Evolutionary conservation across 2,888 invertebrate species (phyloP), one percentile per base, ranked within the genome.

Genomic region (Drosophila anomelani): DNA sequence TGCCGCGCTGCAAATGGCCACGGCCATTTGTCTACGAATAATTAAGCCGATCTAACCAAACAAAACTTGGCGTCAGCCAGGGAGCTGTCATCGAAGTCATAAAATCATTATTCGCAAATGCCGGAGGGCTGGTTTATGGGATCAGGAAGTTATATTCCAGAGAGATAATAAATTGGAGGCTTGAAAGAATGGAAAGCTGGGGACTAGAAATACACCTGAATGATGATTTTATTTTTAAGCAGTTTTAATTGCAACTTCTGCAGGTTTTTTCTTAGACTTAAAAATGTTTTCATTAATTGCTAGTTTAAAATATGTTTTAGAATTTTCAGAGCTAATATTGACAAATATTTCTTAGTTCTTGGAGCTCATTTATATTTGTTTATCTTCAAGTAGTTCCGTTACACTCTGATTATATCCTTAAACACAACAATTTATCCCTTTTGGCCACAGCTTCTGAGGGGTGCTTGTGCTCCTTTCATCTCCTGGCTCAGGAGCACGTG

Each of bases 61-160:
- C 67, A 49, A 60, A 77, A 75, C 49, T 68, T 44, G 51, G 68
- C 47, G 57, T 46, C 43, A 51, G 69, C 59, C 49, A 43, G 62
- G 55, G 41, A 62, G 78, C 85, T 85, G 89, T 85, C 84, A 88
- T 60, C 84, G 66, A 63, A 69, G n/a, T 66, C 89, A 89, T 85
- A 79, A 85, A 85, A 61, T 34, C 70, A 69, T 87, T 87, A 70
- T 77, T 87, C 75, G 53, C 89, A 79, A 76, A 32, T 81, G 66
- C 81, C 58, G 55, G 51, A 56, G 66, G 36, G 54, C 23, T 38
- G 54, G 23, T 89, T 85, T 81, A 85, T 76, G 84, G 76, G 62
- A 85, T 89, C 73, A 85, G 84, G 84, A 85, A 77, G 84, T 88
- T 72, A 26, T 85, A 68, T 77, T 79, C 76, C 87, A 75, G 10